Conservation (phyloP, 2,888 invertebrate genomes). For the Mystacides longicornis region DNA sequence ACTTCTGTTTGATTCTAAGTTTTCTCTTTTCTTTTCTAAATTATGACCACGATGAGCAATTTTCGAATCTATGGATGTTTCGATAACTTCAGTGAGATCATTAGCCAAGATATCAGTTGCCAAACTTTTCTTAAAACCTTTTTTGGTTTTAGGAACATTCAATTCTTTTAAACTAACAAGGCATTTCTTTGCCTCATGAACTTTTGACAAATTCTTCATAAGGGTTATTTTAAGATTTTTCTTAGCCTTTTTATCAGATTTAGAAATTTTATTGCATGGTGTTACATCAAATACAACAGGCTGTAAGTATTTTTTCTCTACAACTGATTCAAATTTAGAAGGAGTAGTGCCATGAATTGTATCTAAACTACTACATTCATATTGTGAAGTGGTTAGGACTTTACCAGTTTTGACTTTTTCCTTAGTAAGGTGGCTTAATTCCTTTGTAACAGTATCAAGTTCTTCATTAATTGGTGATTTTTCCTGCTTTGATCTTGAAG, state of each 20-base stretch:
- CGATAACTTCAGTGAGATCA: too few relatives aligned
- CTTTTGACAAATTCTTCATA: neutral
- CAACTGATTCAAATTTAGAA: too few relatives aligned
- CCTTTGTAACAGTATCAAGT: neutral
- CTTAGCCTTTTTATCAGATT: neutral
- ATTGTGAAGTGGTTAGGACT: too few relatives aligned
- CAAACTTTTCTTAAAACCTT: neutral
- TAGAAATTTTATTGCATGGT: neutral
- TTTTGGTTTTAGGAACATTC: neutral
- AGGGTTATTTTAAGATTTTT: neutral
- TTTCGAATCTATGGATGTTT: too few relatives aligned
- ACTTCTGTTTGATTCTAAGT: too few relatives aligned
- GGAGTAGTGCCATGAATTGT: too few relatives aligned
- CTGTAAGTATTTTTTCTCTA: neutral
- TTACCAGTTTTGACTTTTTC: neutral
- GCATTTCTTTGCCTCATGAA: neutral
- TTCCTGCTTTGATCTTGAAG: neutral
- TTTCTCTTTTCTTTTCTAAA: too few relatives aligned
- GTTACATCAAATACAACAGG: neutral
- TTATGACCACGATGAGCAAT: too few relatives aligned
- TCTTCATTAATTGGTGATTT: neutral
- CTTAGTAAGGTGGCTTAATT: neutral
- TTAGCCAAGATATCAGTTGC: too few relatives aligned
- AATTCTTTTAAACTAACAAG: neutral
- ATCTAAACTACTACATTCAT: too few relatives aligned